phyloP scores from a whole-genome alignment of 2,797 vertebrate species.

The Echeneis naucrates region DNA sequence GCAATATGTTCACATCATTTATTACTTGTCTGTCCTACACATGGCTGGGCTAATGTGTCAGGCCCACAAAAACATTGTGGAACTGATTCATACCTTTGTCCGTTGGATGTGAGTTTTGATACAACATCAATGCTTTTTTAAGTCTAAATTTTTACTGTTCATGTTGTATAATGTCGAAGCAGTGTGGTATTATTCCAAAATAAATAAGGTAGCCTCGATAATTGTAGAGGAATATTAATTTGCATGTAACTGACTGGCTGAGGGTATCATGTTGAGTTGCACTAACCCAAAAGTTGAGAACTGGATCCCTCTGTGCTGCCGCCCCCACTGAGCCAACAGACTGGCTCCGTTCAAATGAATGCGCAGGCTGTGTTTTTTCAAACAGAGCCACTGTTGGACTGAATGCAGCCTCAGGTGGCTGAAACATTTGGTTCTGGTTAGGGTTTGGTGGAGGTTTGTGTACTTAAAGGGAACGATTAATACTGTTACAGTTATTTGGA shows the following conservation, averaged over 20 bases:
- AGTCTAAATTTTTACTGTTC: not conserved
- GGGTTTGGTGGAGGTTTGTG: not conserved
- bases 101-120: not conserved
- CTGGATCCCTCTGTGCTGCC: not conserved
- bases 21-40: not conserved
- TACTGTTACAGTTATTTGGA: not conserved
- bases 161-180: no score
- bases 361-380: not conserved
- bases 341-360: slow-evolving; percentile 1
- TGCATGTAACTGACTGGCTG: not conserved
- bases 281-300: not conserved
- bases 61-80: no score
- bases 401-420: not conserved
- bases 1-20: not conserved
- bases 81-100: not conserved
- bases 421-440: not conserved
- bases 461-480: not conserved
- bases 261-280: not conserved
- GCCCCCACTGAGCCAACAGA: not conserved
- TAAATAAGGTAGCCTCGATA: no score
- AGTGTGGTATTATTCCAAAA: not conserved
- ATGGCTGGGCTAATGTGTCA: not conserved
- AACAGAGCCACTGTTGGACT: not conserved
- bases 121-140: not conserved
- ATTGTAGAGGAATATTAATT: not conserved